Conservation (phyloP, 2,888 invertebrate genomes). For the Halictus ligatus region DNA sequence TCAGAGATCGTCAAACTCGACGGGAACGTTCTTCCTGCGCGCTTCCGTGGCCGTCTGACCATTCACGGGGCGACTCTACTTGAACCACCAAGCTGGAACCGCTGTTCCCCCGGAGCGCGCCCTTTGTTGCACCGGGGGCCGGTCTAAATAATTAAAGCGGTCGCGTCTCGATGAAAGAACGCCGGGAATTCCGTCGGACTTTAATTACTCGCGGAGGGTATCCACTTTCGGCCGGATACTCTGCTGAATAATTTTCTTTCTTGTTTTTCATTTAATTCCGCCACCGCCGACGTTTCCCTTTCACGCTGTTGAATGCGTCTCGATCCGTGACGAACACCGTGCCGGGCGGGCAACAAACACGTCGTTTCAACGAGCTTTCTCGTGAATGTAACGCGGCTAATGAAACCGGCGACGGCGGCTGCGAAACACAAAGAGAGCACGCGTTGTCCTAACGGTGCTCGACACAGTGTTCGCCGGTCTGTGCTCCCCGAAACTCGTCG, state of each 20-base stretch:
- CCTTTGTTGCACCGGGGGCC: conserved; percentile 27
- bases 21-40: neutral
- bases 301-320: neutral
- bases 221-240: conserved; percentile 18
- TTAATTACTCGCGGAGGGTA: conserved; percentile 28
- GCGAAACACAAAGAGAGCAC: neutral
- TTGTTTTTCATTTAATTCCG: conserved; percentile 15
- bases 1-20: neutral
- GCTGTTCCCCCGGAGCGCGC: conserved; percentile 8
- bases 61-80: conserved; percentile 4
- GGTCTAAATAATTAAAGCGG: conserved; percentile 41
- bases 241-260: conserved; percentile 14
- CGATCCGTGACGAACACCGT: neutral
- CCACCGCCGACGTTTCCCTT: neutral
- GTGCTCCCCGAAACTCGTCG: neutral
- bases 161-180: conserved; percentile 34
- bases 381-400: neutral
- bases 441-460: neutral
- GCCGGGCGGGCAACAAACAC: neutral
- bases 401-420: neutral
- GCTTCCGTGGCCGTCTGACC: neutral
- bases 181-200: conserved; percentile 17
- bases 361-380: neutral
- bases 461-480: neutral
- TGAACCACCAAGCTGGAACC: neutral